phyloP scores from a whole-genome alignment of 2,113 vertebrate genomes.

The Pavo muticus region DNA sequence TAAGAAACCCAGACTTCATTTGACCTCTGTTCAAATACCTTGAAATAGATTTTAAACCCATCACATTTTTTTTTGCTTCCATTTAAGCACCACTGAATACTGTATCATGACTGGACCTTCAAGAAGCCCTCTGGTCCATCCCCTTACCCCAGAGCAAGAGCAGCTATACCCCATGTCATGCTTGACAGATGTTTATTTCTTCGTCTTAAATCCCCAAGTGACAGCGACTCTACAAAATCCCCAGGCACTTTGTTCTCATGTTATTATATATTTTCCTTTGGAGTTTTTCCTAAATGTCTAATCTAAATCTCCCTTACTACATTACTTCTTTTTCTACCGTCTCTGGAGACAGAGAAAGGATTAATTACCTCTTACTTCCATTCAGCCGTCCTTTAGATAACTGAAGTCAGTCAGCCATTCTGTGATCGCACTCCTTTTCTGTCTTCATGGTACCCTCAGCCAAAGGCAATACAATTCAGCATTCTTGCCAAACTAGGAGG shows the following conservation, averaged over 20 bases:
- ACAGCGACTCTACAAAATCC: not conserved
- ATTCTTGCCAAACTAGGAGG: not conserved
- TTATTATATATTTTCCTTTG: not conserved
- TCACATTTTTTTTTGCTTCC: not conserved
- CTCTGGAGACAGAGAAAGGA: not conserved
- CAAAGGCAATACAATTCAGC: not conserved
- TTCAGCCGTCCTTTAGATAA: slow-evolving; percentile 2
- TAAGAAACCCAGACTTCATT: not conserved
- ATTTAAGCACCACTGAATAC: not conserved
- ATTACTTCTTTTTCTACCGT: not conserved
- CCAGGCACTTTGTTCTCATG: not conserved
- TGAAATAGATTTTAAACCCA: not conserved
- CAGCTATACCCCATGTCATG: not conserved
- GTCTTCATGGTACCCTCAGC: not conserved
- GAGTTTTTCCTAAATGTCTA: slow-evolving; percentile 11
- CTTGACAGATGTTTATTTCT: slow-evolving; percentile 42
- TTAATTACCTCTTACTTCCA: not conserved
- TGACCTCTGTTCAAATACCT: not conserved
- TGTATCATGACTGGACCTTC: not conserved
- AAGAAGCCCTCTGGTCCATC: not conserved
- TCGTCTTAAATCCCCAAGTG: not conserved
- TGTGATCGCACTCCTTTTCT: not conserved
- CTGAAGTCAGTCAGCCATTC: not conserved
- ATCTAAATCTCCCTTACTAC: not conserved
- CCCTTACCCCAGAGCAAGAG: not conserved